Evolutionary conservation across 2,888 invertebrate genomes (phyloP).

Genomic region (Latrodectus hesperus): DNA sequence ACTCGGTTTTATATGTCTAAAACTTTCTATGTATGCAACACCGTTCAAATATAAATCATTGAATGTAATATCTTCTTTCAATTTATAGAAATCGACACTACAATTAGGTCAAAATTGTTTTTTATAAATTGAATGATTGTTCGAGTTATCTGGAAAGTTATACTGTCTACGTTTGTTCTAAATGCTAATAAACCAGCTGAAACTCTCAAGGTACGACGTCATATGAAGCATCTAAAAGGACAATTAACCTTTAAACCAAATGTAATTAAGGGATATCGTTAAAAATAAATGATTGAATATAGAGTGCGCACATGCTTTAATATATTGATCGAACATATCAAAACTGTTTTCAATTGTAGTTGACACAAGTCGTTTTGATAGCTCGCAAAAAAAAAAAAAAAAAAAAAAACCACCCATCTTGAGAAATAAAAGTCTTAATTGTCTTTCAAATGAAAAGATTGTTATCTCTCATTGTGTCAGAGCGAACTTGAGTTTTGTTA

Average conservation of each 20-base stretch:
- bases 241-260: conserved; percentile 60
- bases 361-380: conserved; percentile 45
- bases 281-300: conserved; percentile 42
- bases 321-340: conserved; percentile 39
- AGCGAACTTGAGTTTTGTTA: conserved; percentile 50
- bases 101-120: too few relatives aligned
- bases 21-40: too few relatives aligned
- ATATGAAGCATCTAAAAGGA: not conserved
- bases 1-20: too few relatives aligned
- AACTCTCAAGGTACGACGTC: too few relatives aligned
- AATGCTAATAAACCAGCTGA: too few relatives aligned
- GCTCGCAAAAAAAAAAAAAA: not conserved
- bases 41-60: too few relatives aligned
- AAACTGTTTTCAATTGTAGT: conserved; percentile 43
- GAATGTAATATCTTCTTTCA: too few relatives aligned
- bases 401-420: conserved; percentile 10
- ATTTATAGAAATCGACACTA: too few relatives aligned
- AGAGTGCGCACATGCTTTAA: conserved; percentile 30
- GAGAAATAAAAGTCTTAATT: conserved; percentile 47
- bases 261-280: conserved; percentile 61
- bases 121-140: too few relatives aligned
- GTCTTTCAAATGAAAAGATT: conserved; percentile 65
- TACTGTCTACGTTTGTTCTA: too few relatives aligned
- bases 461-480: conserved; percentile 63
- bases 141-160: too few relatives aligned